Conservation (phyloP, 2,888 invertebrate genomes). For the Ochlodes sylvanus region DNA sequence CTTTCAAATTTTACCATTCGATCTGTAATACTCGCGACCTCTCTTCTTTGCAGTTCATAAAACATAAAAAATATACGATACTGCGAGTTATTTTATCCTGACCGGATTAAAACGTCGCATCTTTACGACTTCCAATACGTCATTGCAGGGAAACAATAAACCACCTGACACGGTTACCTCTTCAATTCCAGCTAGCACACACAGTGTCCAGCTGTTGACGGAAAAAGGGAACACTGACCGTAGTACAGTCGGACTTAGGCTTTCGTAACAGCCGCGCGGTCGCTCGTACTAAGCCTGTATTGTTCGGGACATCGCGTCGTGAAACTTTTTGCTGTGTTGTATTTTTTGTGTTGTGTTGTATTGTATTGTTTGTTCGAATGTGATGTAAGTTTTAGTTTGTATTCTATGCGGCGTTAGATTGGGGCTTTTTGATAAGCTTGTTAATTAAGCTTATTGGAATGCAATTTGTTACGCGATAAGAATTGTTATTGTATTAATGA, state of each 20-base stretch:
- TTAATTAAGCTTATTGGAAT: conserved; percentile 4
- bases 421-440: conserved; percentile 7
- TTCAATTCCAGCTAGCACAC: conserved; percentile 14
- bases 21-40: too few relatives aligned
- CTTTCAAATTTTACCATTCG: too few relatives aligned
- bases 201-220: conserved; percentile 18
- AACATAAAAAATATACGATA: too few relatives aligned
- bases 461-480: neutral
- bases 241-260: conserved; percentile 37
- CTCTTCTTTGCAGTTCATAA: too few relatives aligned
- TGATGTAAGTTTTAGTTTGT: conserved; percentile 12
- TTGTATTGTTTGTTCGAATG: neutral
- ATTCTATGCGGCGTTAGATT: conserved; percentile 1
- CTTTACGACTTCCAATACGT: conserved; percentile 13
- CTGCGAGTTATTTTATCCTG: too few relatives aligned
- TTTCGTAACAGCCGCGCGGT: conserved; percentile 19
- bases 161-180: conserved; percentile 1
- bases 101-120: neutral
- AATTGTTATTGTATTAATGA: conserved; percentile 3
- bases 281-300: conserved; percentile 21
- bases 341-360: conserved; percentile 4
- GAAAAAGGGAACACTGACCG: conserved; percentile 40
- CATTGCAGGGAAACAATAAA: conserved; percentile 17
- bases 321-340: conserved; percentile 3
- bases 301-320: conserved; percentile 14